phyloP scores from a whole-genome alignment of 1,140 invertebrate genomes.

The Bombus huntii region DNA sequence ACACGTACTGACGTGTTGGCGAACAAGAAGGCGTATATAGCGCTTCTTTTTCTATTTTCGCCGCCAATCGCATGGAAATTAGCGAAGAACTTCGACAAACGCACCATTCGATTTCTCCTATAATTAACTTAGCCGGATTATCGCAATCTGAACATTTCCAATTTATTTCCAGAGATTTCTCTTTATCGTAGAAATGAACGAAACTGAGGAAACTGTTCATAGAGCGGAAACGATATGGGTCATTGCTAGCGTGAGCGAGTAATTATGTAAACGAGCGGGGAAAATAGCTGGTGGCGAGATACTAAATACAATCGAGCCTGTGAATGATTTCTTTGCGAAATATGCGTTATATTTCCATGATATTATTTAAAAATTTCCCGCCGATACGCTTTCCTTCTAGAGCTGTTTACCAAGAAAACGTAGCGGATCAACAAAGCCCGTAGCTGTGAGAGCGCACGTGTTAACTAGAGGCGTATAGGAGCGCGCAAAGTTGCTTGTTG shows the following conservation, averaged over 20 bases:
- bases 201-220: neutral
- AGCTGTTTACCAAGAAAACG: neutral
- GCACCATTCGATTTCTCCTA: neutral
- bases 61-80: neutral
- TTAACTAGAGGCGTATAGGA: neutral
- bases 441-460: neutral
- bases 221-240: neutral
- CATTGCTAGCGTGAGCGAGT: neutral
- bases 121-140: neutral
- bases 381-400: neutral
- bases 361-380: neutral
- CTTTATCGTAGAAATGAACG: neutral
- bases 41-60: slow-evolving; percentile 32
- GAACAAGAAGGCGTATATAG: slow-evolving; percentile 20
- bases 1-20: slow-evolving; percentile 31
- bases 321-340: neutral
- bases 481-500: neutral
- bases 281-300: neutral
- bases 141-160: neutral
- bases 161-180: neutral
- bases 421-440: neutral
- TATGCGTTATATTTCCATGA: neutral
- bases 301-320: neutral
- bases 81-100: neutral
- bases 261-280: neutral